These are phyloP conservation scores for Sycobia sp. DNA, from an alignment of 1,140 invertebrate genomes.

Conservation along the genomic window DNA sequence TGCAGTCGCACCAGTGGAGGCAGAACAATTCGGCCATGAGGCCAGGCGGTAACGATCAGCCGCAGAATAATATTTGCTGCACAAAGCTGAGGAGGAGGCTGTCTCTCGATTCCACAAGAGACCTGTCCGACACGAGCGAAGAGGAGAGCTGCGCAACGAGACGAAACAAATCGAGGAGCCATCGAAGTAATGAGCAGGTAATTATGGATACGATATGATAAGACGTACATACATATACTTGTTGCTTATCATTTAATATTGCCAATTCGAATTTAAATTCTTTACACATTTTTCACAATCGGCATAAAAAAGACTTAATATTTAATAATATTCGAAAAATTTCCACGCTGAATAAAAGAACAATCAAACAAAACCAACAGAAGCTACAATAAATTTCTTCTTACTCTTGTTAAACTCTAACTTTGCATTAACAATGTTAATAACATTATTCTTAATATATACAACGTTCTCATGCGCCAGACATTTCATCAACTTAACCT, in stretches of 20 bases:
- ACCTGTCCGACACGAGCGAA: constrained; percentile 73
- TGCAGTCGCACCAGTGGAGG: constrained; percentile 56
- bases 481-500: constrained; percentile 8
- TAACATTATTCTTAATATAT: constrained; percentile 21
- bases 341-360: too few species aligned
- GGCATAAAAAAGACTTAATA: too few species aligned
- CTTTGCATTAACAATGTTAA: constrained; percentile 20
- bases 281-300: too few species aligned
- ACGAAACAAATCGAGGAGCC: constrained; percentile 64
- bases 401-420: not conserved
- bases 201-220: too few species aligned
- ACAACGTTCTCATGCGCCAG: not conserved
- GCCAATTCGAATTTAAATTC: too few species aligned
- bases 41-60: constrained; percentile 47
- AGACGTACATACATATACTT: too few species aligned
- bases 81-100: constrained; percentile 65
- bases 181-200: constrained; percentile 71
- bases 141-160: constrained; percentile 58
- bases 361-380: too few species aligned
- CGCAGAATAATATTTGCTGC: constrained; percentile 49
- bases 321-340: too few species aligned
- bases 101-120: constrained; percentile 74
- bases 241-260: too few species aligned
- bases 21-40: constrained; percentile 47
- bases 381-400: too few species aligned